Evolutionary conservation across 2,888 invertebrate genomes (phyloP).

Genomic region (Drosophila kanekoi): DNA sequence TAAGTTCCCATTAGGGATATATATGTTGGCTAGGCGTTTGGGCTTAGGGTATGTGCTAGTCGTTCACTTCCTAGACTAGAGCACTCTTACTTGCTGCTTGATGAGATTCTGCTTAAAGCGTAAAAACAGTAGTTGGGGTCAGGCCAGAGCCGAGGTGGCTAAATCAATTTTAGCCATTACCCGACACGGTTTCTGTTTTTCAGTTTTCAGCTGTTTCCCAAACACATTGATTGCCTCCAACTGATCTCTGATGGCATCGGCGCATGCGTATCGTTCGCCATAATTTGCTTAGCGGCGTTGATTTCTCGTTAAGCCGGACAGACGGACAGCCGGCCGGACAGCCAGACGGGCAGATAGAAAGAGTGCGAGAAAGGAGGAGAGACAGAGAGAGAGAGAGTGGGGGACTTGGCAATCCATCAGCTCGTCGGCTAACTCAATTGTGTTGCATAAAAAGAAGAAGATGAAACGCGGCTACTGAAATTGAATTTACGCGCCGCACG

Average conservation of each 20-base stretch:
- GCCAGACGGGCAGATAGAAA: slow-evolving; percentile 28
- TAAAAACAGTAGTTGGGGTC: slow-evolving; percentile 85
- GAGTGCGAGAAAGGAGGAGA: too few species aligned
- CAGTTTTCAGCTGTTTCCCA: slow-evolving; percentile 27
- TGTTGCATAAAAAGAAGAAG: slow-evolving; percentile 6
- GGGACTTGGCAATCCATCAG: slow-evolving; percentile 45
- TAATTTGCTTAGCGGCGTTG: slow-evolving; percentile 82
- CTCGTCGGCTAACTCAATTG: slow-evolving; percentile 38
- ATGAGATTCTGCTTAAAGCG: slow-evolving; percentile 85
- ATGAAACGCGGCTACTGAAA: slow-evolving; percentile 70
- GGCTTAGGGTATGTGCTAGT: neutral
- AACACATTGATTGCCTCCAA: slow-evolving; percentile 60
- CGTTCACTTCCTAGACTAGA: neutral
- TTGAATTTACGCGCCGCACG: slow-evolving; percentile 84
- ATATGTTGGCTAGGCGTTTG: too few species aligned
- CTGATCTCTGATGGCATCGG: slow-evolving; percentile 60
- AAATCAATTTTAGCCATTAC: slow-evolving; percentile 83
- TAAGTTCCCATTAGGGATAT: too few species aligned
- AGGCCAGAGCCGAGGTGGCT: slow-evolving; percentile 77
- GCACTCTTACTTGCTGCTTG: slow-evolving; percentile 65
- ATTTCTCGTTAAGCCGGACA: slow-evolving; percentile 74
- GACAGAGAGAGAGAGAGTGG: too few species aligned
- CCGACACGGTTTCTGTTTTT: slow-evolving; percentile 39
- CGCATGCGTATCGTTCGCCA: slow-evolving; percentile 83
- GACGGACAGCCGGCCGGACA: too few species aligned